These are phyloP conservation scores for Frankliniella intonsa DNA, from an alignment of 2,888 invertebrate species.

Conservation along the genomic window DNA sequence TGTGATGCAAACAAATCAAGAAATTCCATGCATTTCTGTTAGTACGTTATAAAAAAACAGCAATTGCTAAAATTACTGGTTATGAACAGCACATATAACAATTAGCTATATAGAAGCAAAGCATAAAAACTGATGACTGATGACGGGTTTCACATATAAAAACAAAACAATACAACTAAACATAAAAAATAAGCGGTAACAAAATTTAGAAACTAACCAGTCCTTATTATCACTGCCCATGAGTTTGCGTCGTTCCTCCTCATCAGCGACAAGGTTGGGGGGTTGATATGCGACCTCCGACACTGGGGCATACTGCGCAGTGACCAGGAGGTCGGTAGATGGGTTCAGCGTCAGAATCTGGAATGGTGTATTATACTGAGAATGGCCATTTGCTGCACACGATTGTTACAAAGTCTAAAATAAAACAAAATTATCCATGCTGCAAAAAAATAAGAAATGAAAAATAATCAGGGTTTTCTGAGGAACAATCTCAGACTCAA, in stretches of 20 bases:
- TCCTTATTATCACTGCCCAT: slow-evolving; percentile 68
- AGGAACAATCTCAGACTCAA: background rate
- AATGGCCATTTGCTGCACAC: slow-evolving; percentile 22
- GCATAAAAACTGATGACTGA: background rate
- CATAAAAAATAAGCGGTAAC: slow-evolving; percentile 6
- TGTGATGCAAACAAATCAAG: slow-evolving; percentile 29
- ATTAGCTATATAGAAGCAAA: slow-evolving; percentile 27
- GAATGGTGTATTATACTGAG: background rate
- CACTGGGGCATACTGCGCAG: slow-evolving; percentile 69
- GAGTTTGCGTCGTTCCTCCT: slow-evolving; percentile 67
- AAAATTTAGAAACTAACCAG: slow-evolving; percentile 50
- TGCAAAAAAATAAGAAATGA: background rate
- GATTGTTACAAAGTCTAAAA: background rate
- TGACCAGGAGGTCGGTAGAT: slow-evolving; percentile 68
- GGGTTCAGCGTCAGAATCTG: slow-evolving; percentile 64
- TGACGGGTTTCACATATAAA: slow-evolving; percentile 5
- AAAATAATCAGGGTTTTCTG: background rate
- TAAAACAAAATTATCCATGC: background rate
- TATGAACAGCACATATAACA: background rate
- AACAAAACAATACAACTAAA: slow-evolving; percentile 9
- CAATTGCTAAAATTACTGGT: background rate
- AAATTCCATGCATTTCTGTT: background rate
- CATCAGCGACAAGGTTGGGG: slow-evolving; percentile 53
- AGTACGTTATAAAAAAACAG: slow-evolving; percentile 14
- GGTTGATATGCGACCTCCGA: slow-evolving; percentile 62